Base-by-base conservation (phyloP, 2,888 invertebrate genomes). In the Cancer borealis region DNA sequence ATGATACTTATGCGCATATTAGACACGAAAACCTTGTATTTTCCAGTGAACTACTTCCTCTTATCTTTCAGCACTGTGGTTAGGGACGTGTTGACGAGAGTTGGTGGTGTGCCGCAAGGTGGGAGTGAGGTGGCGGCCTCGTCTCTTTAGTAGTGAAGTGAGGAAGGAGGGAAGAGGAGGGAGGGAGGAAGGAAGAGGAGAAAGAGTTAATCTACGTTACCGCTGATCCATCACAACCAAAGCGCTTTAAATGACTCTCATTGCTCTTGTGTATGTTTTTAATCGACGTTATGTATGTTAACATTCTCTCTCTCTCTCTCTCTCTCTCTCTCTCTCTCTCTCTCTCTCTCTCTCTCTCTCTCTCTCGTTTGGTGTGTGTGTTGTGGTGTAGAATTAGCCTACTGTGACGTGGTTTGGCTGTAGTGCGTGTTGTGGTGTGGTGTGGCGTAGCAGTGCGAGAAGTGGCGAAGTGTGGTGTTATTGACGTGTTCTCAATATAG, bases 291-390 rank as follows among this genome's bases (percentile, higher is more conserved):
- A 60, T 60, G 73, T 5, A 8, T 39, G 39, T 39, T 39, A 39
- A 2, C 39, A 39, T 39, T 84, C 84, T 84, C 84, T 84, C 89
- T 89, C 89, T 89, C 89, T 89, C 89, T 89, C 89, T 89, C 89
- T 89, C 89, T 89, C 89, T 89, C 46, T 89, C 47, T 89, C 89
- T 46, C 89, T 46, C 89, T 89, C 89, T 89, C 46, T 89, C 89
- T 47, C 89, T 46, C 89, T 89, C 46, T 90, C 26, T 47, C 90
- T 39, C 47, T 47, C 47, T 89, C 46, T 89, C 89, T 47, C 21
- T 89, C 49, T 89, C 21, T 89, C 49, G 26, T 0, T 89, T 21
- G 21, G 3, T 49, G n/a, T n/a, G 5, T 17, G 54, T 54, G 54
- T 8, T 73, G 73, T 26, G 26, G 10, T 8, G 26, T 10, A 26